Percentiles rank a stretch among this genome's conserved stretches.
Evolutionary conservation across 2,113 vertebrate genomes (phyloP).

Genomic region (Urocitellus parryii): DNA sequence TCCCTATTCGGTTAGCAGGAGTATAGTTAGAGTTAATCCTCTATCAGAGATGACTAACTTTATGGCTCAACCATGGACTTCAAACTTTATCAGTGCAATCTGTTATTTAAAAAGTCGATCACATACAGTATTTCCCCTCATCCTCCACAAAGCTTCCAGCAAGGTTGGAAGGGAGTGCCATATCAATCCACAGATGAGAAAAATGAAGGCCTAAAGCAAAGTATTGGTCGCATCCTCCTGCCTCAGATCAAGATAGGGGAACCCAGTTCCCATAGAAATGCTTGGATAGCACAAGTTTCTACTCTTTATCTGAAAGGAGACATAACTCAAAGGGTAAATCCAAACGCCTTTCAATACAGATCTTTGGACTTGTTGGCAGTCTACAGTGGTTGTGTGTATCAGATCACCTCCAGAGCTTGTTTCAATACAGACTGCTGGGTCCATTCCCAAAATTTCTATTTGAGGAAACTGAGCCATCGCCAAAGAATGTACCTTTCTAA

Average conservation of each 20-base stretch:
- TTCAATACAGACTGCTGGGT: neutral
- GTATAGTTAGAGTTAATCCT: slow-evolving; percentile 40
- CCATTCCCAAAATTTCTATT: neutral
- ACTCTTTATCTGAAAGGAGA: neutral
- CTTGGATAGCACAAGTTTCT: neutral
- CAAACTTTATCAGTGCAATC: neutral
- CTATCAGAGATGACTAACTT: slow-evolving; percentile 24
- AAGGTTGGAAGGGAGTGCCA: neutral
- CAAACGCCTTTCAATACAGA: neutral
- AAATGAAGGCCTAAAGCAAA: neutral
- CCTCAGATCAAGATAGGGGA: neutral
- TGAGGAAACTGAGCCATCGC: neutral
- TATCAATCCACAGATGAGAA: neutral
- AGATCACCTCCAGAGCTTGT: neutral
- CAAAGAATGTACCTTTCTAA: neutral
- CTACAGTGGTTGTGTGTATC: neutral
- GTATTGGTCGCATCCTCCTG: neutral
- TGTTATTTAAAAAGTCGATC: neutral
- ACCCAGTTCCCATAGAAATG: neutral
- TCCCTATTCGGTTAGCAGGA: slow-evolving; percentile 13
- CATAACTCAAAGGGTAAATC: neutral
- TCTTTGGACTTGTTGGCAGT: no score
- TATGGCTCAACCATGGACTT: neutral
- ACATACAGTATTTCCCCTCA: neutral
- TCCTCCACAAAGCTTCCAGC: neutral